Evolutionary conservation across 35 echinoderm and acorn worm genomes (phyloP), one percentile per base, ranked within the genome.

Genomic region (Patiria miniata): DNA sequence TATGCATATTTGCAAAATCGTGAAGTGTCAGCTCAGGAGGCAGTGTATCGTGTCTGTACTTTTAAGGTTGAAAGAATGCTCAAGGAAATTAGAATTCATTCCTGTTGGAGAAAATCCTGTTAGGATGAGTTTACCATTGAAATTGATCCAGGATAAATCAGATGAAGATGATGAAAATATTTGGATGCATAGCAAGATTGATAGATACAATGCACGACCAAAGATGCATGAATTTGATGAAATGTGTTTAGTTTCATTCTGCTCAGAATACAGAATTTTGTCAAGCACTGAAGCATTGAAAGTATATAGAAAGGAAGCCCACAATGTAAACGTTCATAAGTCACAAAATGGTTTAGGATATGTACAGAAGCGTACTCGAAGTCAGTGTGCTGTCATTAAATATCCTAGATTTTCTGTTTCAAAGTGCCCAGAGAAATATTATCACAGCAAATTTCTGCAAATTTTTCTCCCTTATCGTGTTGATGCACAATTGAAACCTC

Each of bases 401-500:
- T 91, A 86, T 81, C 82, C 69, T 18, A 39, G 89, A 91, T 53
- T 86, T n/a, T n/a, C n/a, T 26, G 57, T 83, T 18, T 86, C 37
- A 59, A 39, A 23, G 53, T 50, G 16, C 15, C 44, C 86, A 60
- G 85, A 92, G 69, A 82, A 77, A 82, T 82, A 92, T 52, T 88
- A 79, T 80, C 37, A 51, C 17, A 92, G 78, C 33, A 69, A n/a
- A n/a, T n/a, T 81, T 61, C 73, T 92, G 69, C 77, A 73, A 69
- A 58, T 92, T 4, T 82, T 57, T 77, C 47, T 90, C 1, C 92
- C 88, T 86, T 42, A 79, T 40, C 77, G 60, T 83, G 61, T 28
- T 26, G 69, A 90, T 37, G 39, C 53, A 68, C 78, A 94, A 61
- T 90, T 94, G 32, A 90, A 77, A 65, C 88, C 92, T 33, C 19